These are phyloP conservation scores for Drosophila insularis DNA, from an alignment of 1,140 invertebrate genomes.

Conservation along the genomic window DNA sequence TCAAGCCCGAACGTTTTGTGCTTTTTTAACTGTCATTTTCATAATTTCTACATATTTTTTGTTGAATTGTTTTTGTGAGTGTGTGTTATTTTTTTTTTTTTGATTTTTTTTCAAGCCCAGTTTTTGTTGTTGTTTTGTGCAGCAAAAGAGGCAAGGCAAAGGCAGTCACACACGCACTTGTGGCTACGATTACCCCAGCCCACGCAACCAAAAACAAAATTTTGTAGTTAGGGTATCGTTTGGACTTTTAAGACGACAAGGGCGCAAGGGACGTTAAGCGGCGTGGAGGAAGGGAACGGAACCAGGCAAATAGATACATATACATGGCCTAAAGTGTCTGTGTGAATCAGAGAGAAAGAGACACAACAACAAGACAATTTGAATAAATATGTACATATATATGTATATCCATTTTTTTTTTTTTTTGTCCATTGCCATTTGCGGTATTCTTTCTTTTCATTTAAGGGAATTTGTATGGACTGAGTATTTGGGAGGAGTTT, in stretches of 20 bases:
- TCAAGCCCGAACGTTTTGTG: conserved; percentile 56
- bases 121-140: conserved; percentile 13
- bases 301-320: conserved; percentile 25
- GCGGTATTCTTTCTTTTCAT: conserved; percentile 59
- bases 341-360: conserved; percentile 53
- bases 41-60: conserved; percentile 73
- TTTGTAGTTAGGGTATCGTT: background rate
- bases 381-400: conserved; percentile 80
- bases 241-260: background rate
- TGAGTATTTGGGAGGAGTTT: background rate
- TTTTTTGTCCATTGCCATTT: conserved; percentile 75
- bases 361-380: conserved; percentile 44
- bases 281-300: background rate
- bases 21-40: conserved; percentile 79
- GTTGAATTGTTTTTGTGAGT: background rate
- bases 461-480: conserved; percentile 23
- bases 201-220: conserved; percentile 39
- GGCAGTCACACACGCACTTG: conserved; percentile 42
- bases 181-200: conserved; percentile 70
- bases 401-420: no score
- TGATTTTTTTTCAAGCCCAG: no score
- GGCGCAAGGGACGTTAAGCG: background rate
- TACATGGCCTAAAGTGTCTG: conserved; percentile 27
- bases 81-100: conserved; percentile 9
- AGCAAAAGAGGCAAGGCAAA: conserved; percentile 17